Evolutionary conservation across 2,888 invertebrate species (phyloP), one percentile per base, ranked within the genome.

Genomic region (Altica lythri): DNA sequence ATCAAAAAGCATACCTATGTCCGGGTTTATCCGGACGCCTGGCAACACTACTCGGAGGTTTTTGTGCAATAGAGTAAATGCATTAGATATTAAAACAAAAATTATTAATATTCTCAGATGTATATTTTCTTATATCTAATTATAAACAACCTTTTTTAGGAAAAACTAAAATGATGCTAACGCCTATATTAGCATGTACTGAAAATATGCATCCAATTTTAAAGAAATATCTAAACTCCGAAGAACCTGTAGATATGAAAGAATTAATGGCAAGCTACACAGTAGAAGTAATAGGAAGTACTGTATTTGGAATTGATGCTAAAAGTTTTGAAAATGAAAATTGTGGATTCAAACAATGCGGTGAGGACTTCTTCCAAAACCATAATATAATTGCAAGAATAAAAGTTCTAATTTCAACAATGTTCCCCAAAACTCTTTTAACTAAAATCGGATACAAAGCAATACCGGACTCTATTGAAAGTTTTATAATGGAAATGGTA

Each of bases 101-200:
- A n/a, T n/a, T n/a, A n/a, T n/a, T n/a, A n/a, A n/a, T n/a, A n/a
- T n/a, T n/a, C n/a, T n/a, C n/a, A n/a, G n/a, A n/a, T n/a, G n/a
- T n/a, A n/a, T n/a, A n/a, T n/a, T n/a, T n/a, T n/a, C n/a, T n/a
- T n/a, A n/a, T n/a, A n/a, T n/a, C n/a, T n/a, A n/a, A n/a, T n/a
- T n/a, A n/a, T n/a, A n/a, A n/a, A n/a, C n/a, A n/a, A n/a, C n/a
- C n/a, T 6, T 29, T 30, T 30, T 30, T 30, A 30, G 76, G 75
- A 13, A 77, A 77, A 62, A 71, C 78, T 64, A 76, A 75, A 55
- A 64, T 65, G 49, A 75, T 77, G 75, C 72, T 72, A 51, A 56
- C 60, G 5, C 64, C 70, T 4, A 50, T 76, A 17, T 58, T 37
- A 6, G 19, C 27, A 22, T 50, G 50, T 10, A 30, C 50, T 8